Base-by-base conservation (phyloP, 2,888 invertebrate genomes). In the Euplexia lucipara region DNA sequence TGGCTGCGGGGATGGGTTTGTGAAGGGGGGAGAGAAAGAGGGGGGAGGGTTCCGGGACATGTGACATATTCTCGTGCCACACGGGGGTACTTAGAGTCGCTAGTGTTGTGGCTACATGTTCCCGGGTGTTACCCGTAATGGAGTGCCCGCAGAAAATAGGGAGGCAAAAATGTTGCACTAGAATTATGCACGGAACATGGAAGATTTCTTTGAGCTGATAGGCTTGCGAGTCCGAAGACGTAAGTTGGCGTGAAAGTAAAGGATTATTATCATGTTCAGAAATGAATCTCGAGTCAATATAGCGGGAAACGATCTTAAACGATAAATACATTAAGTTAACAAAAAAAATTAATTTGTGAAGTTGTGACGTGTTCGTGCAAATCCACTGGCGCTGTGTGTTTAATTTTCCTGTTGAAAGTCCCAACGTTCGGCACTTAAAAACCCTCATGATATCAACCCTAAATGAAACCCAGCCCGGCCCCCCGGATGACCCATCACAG, bases 31-130 rank as follows among this genome's bases (percentile, higher is more conserved):
- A 83, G 84, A 84, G 77, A 86, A 3, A 39, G n/a, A 26, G 41
- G 34, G 26, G 20, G 82, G 85, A 84, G 84, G 81, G 88, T 83
- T 80, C 81, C 75, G 85, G 87, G 86, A 89, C 91, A 88, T 85
- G 90, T 92, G 92, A 93, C 93, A 92, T 92, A 92, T 93, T 93
- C 92, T 87, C 91, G 89, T 86, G 87, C 83, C 88, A 84, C 90
- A 78, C 86, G 89, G 88, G 89, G 84, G 89, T 90, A 88, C 90
- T 91, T 91, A 90, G 86, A 82, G 79, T 78, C 81, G 85, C 83
- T 88, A 88, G 86, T 86, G 87, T 86, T 87, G 88, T 82, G 88
- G 90, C 83, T 84, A 87, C 88, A 86, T 82, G 76, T 75, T 68
- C 77, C 88, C 86, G 88, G 85, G 85, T 89, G 87, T 86, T 88